phyloP scores from a whole-genome alignment of 1,140 invertebrate species.

The Drosophila lacertosa region DNA sequence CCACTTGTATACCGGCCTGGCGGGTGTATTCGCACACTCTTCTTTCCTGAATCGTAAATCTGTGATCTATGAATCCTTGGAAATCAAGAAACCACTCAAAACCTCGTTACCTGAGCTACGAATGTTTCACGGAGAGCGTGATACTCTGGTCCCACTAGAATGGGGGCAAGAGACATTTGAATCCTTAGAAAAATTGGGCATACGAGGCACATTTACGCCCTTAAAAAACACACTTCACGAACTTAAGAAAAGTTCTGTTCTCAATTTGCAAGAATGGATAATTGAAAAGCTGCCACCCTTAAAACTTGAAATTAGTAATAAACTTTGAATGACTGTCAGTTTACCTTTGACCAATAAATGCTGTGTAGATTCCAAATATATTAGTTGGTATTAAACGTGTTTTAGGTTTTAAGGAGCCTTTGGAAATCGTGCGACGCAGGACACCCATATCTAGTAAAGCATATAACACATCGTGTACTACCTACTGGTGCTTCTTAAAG shows the following conservation, averaged over 20 bases:
- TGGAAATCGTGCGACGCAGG: too few relatives aligned
- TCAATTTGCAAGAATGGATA: conserved; percentile 85
- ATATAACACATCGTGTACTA: too few relatives aligned
- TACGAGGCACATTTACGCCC: conserved; percentile 85
- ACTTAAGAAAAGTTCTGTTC: conserved; percentile 85
- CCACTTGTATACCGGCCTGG: conserved; percentile 86
- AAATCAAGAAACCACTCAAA: conserved; percentile 31
- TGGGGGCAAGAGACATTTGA: conserved; percentile 86
- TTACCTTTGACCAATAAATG: not conserved
- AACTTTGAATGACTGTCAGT: conserved; percentile 46
- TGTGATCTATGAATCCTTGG: conserved; percentile 86
- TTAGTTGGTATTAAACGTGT: not conserved
- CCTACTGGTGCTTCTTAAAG: too few relatives aligned
- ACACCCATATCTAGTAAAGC: too few relatives aligned
- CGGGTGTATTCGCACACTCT: conserved; percentile 89
- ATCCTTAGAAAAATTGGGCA: conserved; percentile 84
- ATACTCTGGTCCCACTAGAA: conserved; percentile 85
- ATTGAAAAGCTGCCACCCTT: conserved; percentile 81
- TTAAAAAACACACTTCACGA: conserved; percentile 86
- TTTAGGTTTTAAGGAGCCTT: too few relatives aligned
- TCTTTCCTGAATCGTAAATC: conserved; percentile 90
- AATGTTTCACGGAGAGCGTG: conserved; percentile 85
- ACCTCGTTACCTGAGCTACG: conserved; percentile 74
- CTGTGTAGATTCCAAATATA: not conserved
- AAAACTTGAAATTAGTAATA: conserved; percentile 56